phyloP scores from a whole-genome alignment of 2,797 vertebrate genomes.

The Microctenopoma stevenorrisi region DNA sequence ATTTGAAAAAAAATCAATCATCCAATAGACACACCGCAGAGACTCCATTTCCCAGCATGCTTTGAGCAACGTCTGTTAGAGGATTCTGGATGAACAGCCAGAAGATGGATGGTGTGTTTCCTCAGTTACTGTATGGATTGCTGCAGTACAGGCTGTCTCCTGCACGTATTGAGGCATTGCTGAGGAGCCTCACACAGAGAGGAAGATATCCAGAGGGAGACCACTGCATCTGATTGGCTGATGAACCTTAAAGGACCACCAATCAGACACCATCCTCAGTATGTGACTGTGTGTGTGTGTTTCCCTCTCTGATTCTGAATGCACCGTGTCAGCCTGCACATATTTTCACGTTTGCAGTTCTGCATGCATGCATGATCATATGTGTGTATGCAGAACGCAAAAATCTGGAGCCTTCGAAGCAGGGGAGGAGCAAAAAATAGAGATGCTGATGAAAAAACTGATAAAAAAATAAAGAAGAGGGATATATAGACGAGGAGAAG shows the following conservation, averaged over 20 bases:
- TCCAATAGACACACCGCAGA: neutral
- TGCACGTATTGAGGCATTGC: slow-evolving; percentile 49
- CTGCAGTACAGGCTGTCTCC: slow-evolving; percentile 61
- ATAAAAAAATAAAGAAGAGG: slow-evolving; percentile 26
- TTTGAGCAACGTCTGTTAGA: slow-evolving; percentile 38
- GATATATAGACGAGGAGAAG: slow-evolving; percentile 13
- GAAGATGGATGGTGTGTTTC: slow-evolving; percentile 61
- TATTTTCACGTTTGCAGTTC: slow-evolving; percentile 66
- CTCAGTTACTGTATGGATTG: slow-evolving; percentile 47
- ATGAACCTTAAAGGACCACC: slow-evolving; percentile 46
- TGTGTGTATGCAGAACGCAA: slow-evolving; percentile 50
- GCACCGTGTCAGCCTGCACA: slow-evolving; percentile 62
- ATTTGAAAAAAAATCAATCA: neutral
- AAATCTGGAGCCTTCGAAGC: slow-evolving; percentile 39
- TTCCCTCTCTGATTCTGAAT: slow-evolving; percentile 62
- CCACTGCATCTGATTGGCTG: slow-evolving; percentile 61
- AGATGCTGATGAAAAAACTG: slow-evolving; percentile 43
- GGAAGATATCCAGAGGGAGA: slow-evolving; percentile 67
- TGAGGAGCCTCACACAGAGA: slow-evolving; percentile 58
- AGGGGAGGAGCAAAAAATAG: slow-evolving; percentile 45
- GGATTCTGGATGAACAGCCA: slow-evolving; percentile 42
- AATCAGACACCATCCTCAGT: slow-evolving; percentile 59
- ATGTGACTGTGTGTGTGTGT: slow-evolving; percentile 66
- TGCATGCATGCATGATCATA: slow-evolving; percentile 49
- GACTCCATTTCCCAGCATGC: slow-evolving; percentile 57